Percentiles rank a stretch among this genome's conserved stretches.
phyloP scores from a whole-genome alignment of 2,113 vertebrate species.

The Fregata magnificens region DNA sequence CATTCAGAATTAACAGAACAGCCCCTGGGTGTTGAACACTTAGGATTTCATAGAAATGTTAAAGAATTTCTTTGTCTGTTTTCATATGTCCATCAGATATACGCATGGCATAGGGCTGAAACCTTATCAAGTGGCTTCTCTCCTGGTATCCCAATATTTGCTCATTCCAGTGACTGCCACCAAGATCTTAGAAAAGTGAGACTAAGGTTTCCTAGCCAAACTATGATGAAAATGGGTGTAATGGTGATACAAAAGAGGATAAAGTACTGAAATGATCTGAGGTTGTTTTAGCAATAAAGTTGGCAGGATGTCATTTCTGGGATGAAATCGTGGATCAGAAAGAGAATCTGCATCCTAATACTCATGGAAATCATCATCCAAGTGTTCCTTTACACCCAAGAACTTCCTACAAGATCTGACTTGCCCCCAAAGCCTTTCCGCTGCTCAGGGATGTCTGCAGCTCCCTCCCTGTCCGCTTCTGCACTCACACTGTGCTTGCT shows the following conservation, averaged over 20 bases:
- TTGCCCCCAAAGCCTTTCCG: neutral
- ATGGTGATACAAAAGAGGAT: neutral
- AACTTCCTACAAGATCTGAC: neutral
- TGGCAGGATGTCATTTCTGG: neutral
- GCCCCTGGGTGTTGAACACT: neutral
- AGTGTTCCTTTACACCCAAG: neutral
- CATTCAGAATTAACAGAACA: neutral
- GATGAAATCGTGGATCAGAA: neutral
- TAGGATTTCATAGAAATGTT: neutral
- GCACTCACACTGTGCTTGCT: neutral
- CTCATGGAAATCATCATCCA: neutral
- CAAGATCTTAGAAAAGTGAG: neutral
- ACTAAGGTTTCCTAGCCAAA: neutral
- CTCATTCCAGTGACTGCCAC: neutral
- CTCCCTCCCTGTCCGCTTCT: accelerated
- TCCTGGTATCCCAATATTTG: neutral
- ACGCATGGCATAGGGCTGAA: neutral
- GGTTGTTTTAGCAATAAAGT: neutral
- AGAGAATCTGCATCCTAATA: neutral
- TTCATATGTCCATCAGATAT: neutral
- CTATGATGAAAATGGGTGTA: neutral
- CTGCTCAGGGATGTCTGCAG: neutral
- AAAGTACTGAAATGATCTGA: neutral
- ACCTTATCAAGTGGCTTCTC: neutral
- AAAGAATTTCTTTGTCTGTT: neutral